A percentile compares a stretch with the other conserved stretches of the same genome.
These are phyloP conservation scores for Galleria mellonella DNA, from an alignment of 1,140 invertebrate species.

Conservation along the genomic window DNA sequence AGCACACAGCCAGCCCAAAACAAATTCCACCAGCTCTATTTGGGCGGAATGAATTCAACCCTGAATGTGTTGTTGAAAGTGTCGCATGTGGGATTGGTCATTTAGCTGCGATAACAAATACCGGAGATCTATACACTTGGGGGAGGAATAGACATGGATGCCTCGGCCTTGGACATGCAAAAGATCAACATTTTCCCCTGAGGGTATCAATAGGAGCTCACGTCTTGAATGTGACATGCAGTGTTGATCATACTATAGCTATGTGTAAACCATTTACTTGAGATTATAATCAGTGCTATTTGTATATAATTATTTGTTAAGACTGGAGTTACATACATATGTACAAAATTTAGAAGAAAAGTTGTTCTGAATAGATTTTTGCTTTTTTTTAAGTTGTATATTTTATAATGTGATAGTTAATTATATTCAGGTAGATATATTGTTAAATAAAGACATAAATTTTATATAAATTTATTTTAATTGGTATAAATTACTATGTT, in stretches of 20 bases:
- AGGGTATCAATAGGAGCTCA: conserved; percentile 86
- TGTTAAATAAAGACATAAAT: no score
- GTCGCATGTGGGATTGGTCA: conserved; percentile 85
- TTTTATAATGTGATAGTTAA: no score
- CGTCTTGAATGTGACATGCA: conserved; percentile 83
- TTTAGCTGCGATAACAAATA: conserved; percentile 86
- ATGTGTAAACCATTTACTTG: conserved; percentile 82
- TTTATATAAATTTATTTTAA: no score
- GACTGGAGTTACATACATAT: background rate
- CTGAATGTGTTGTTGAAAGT: conserved; percentile 78
- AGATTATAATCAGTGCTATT: background rate
- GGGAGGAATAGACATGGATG: conserved; percentile 89
- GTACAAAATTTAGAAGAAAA: no score
- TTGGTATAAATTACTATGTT: no score
- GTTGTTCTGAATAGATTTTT: no score
- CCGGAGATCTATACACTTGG: conserved; percentile 92
- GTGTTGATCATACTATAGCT: conserved; percentile 89
- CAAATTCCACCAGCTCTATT: conserved; percentile 87
- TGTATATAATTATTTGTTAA: background rate
- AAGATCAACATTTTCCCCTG: conserved; percentile 92
- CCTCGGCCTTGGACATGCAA: conserved; percentile 85
- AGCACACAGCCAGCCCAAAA: conserved; percentile 78
- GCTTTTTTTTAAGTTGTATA: no score
- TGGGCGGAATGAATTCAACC: conserved; percentile 88
- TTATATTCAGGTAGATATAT: no score